Evolutionary conservation across 2,888 invertebrate species (phyloP).

Genomic region (Stomorhina lunata): DNA sequence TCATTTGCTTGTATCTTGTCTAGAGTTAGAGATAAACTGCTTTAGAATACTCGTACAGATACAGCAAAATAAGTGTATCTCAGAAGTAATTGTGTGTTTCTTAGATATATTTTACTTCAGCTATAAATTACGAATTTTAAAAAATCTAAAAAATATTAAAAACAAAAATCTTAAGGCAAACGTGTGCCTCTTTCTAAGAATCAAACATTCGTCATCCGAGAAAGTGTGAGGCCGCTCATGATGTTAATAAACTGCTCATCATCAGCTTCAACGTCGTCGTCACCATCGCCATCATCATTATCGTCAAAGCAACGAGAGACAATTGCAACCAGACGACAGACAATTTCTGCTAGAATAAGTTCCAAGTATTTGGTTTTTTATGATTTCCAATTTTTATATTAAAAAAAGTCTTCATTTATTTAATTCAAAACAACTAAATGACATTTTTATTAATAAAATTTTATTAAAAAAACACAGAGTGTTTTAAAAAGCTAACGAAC

Average conservation of each 20-base stretch:
- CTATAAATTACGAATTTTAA: slow-evolving; percentile 23
- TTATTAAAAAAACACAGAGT: slow-evolving; percentile 27
- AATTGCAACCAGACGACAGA: slow-evolving; percentile 9
- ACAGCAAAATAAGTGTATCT: background rate
- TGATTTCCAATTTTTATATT: background rate
- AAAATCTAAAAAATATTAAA: slow-evolving; percentile 1
- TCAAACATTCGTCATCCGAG: slow-evolving; percentile 40
- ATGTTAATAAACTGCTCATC: background rate
- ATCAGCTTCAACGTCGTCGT: too few species aligned
- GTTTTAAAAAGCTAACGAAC: background rate
- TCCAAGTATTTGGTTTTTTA: background rate
- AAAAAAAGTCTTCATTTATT: slow-evolving; percentile 4
- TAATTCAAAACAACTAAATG: slow-evolving; percentile 20
- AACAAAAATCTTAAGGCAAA: slow-evolving; percentile 6
- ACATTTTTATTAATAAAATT: slow-evolving; percentile 41
- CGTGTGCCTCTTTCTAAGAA: slow-evolving; percentile 11
- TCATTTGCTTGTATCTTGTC: background rate
- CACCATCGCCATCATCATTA: too few species aligned
- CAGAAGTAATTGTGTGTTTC: background rate
- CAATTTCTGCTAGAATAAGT: background rate
- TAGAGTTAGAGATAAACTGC: background rate
- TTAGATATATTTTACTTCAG: background rate
- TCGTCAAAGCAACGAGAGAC: slow-evolving; percentile 24
- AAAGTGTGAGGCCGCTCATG: slow-evolving; percentile 21
- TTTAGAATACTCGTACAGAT: background rate